These are phyloP conservation scores for Rhyacophila evoluta DNA, from an alignment of 2,888 invertebrate genomes.

Conservation along the genomic window DNA sequence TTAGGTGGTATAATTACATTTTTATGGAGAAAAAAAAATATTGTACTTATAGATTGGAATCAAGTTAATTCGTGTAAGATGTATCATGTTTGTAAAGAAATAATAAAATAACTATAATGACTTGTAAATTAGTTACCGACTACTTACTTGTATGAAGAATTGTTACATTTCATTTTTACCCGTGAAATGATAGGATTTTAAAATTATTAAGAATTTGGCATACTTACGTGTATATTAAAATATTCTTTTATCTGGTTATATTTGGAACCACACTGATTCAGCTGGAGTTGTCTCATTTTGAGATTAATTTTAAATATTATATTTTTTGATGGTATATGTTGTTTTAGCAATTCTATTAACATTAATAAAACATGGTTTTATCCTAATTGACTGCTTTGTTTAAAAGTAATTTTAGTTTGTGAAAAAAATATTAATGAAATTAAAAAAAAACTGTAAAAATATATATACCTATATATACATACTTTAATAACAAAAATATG, in stretches of 20 bases:
- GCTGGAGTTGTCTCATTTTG: background rate
- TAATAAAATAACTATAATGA: background rate
- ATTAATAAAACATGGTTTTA: constrained; percentile 7
- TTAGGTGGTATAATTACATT: background rate
- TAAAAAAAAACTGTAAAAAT: constrained; percentile 33
- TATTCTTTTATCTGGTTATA: background rate
- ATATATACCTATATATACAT: constrained; percentile 29
- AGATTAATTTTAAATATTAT: constrained; percentile 22
- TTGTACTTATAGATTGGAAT: constrained; percentile 11
- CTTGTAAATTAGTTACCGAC: background rate
- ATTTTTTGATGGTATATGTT: constrained; percentile 15
- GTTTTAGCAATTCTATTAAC: constrained; percentile 21
- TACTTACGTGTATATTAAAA: too few relatives aligned
- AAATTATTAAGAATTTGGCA: background rate
- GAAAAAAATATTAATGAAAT: constrained; percentile 21
- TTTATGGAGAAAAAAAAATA: background rate
- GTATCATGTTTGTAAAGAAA: constrained; percentile 19
- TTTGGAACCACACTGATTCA: background rate
- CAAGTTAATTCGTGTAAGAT: background rate
- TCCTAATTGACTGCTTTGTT: constrained; percentile 40
- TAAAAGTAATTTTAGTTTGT: constrained; percentile 32
- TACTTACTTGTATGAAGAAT: background rate
- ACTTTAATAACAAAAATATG: constrained; percentile 3
- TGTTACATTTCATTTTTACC: background rate
- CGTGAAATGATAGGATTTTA: background rate